Percentiles rank a stretch among this genome's conserved stretches.
These are phyloP conservation scores for Deladenus siricidicola DNA, from an alignment of 2,888 invertebrate genomes.

Conservation along the genomic window DNA sequence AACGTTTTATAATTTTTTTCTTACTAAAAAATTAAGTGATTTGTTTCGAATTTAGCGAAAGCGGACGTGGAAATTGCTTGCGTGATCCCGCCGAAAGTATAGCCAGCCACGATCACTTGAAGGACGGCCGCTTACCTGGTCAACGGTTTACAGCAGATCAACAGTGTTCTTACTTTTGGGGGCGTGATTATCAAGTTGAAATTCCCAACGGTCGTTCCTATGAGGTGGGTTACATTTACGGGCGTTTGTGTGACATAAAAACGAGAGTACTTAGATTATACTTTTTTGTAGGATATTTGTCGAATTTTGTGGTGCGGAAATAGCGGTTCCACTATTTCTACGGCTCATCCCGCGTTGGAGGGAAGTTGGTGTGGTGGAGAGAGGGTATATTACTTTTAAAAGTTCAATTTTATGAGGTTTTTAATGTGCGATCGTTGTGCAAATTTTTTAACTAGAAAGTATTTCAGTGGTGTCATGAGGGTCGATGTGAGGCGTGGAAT, in stretches of 20 bases:
- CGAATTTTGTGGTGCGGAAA: slow-evolving; percentile 53
- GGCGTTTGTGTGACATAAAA: too few species aligned
- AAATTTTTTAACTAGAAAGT: neutral
- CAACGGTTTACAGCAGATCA: slow-evolving; percentile 53
- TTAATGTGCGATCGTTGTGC: neutral
- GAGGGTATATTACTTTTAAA: slow-evolving; percentile 25
- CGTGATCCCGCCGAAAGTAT: slow-evolving; percentile 43
- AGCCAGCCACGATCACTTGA: slow-evolving; percentile 40
- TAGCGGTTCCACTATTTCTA: slow-evolving; percentile 52
- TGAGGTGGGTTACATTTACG: too few species aligned
- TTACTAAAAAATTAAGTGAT: slow-evolving; percentile 5
- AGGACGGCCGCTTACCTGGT: slow-evolving; percentile 46
- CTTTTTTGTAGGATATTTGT: slow-evolving; percentile 49
- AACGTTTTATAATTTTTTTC: slow-evolving; percentile 5
- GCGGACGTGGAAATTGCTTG: slow-evolving; percentile 49
- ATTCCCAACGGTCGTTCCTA: slow-evolving; percentile 44
- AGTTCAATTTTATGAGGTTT: slow-evolving; percentile 1
- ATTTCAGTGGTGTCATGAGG: slow-evolving; percentile 50
- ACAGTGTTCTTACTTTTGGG: slow-evolving; percentile 54
- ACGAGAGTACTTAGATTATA: too few species aligned
- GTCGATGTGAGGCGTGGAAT: slow-evolving; percentile 43
- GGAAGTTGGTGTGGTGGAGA: slow-evolving; percentile 52
- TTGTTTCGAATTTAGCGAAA: slow-evolving; percentile 47
- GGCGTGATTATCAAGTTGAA: slow-evolving; percentile 50
- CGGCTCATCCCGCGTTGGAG: slow-evolving; percentile 53